phyloP scores from a whole-genome alignment of 2,797 vertebrate species.

The Phaenicophaeus curvirostris region DNA sequence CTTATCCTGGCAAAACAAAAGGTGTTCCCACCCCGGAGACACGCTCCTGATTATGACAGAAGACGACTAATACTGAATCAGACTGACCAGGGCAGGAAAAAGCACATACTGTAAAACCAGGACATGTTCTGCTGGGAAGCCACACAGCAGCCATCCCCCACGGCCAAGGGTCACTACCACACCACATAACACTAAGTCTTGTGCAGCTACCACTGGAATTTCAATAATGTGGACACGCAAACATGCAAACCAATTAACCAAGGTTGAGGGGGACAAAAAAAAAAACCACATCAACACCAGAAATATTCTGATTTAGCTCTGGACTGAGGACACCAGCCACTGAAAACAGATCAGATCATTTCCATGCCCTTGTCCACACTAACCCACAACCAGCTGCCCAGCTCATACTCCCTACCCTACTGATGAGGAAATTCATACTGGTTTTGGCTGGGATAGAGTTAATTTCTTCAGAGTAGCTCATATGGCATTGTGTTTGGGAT shows the following conservation, averaged over 20 bases:
- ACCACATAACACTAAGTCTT: not conserved
- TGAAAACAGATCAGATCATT: not conserved
- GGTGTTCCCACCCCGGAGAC: not conserved
- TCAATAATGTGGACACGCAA: not conserved
- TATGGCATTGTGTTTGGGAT: not conserved
- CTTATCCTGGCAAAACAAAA: not conserved
- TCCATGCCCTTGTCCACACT: not conserved
- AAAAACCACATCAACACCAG: not conserved
- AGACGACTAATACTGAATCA: not conserved
- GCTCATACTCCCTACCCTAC: not conserved
- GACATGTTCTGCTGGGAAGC: not conserved
- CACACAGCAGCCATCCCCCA: not conserved
- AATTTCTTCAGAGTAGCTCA: not conserved
- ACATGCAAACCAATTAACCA: not conserved
- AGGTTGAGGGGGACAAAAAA: not conserved
- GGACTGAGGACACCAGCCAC: not conserved
- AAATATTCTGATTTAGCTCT: slow-evolving; percentile 19
- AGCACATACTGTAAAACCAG: not conserved
- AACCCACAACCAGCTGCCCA: not conserved
- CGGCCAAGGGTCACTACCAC: not conserved
- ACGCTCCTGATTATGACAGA: not conserved
- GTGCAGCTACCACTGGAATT: not conserved
- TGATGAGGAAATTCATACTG: not conserved
- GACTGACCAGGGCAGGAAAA: not conserved
- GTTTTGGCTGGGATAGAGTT: not conserved